phyloP scores from a whole-genome alignment of 1,140 invertebrate species.

The Bombyx mori region ASM3026992v2 NC_085116.1:9157001-9157500 shows the following conservation, averaged over 20 bases:
- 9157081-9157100: slow-evolving; percentile 46
- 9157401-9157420: no score
- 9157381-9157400: no score
- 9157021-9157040: slow-evolving; percentile 56
- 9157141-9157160: slow-evolving; percentile 52
- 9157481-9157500: no score
- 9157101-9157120: slow-evolving; percentile 43
- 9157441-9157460: neutral
- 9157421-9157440: no score
- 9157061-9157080: slow-evolving; percentile 55
- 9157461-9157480: no score
- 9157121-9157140: slow-evolving; percentile 54
- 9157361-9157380: no score
- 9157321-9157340: slow-evolving; percentile 45
- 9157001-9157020: slow-evolving; percentile 40
- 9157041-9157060: slow-evolving; percentile 59
- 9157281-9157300: slow-evolving; percentile 53
- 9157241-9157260: slow-evolving; percentile 52
- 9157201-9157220: slow-evolving; percentile 25
- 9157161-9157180: slow-evolving; percentile 39
- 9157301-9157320: slow-evolving; percentile 50
- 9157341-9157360: no score
- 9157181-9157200: slow-evolving; percentile 24
- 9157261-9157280: slow-evolving; percentile 50
- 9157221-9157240: slow-evolving; percentile 52